Evolutionary conservation across 2,888 invertebrate genomes (phyloP), one percentile per base, ranked within the genome.

Genomic region (Tipula helvola): DNA sequence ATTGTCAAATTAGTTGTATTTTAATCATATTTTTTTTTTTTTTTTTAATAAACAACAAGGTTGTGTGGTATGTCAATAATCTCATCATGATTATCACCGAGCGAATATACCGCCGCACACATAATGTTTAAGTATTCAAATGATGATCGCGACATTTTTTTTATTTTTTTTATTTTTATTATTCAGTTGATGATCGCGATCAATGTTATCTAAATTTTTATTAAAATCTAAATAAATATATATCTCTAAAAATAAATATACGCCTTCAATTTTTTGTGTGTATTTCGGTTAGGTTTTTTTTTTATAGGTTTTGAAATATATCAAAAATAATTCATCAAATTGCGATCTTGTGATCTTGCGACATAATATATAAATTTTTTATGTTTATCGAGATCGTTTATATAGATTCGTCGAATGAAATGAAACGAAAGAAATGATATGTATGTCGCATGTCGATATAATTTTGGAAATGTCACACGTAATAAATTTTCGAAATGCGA

Each of bases 301-400:
- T 7, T 39, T 52, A 71, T 71, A 71, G 71, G 71, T 71, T 71
- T 71, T 71, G 71, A 71, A 71, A 71, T 71, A 71, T 71, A 71
- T 71, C 71, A 71, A 71, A 71, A 71, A 71, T 71, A 71, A 71
- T 71, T 71, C 71, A 71, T 71, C 71, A 71, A 71, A 71, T 71
- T 71, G 71, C 71, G 71, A 71, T 71, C 71, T 71, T 71, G 71
- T 71, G 71, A 71, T 71, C 71, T 71, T 71, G 71, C 71, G 71
- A 71, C 71, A 71, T 71, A 71, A 71, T 28, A 18, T 57, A 18
- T 57, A 47, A 47, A 47, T 52, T 52, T 44, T 52, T 52, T 71
- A 57, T 7, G 52, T 57, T 7, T 44, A 28, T 71, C 4, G 10
- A 28, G 71, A 71, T 71, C 57, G 18, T 57, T 57, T 57, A 71